Base-by-base conservation (phyloP, 2,888 invertebrate genomes). In the Netelia virgata region DNA sequence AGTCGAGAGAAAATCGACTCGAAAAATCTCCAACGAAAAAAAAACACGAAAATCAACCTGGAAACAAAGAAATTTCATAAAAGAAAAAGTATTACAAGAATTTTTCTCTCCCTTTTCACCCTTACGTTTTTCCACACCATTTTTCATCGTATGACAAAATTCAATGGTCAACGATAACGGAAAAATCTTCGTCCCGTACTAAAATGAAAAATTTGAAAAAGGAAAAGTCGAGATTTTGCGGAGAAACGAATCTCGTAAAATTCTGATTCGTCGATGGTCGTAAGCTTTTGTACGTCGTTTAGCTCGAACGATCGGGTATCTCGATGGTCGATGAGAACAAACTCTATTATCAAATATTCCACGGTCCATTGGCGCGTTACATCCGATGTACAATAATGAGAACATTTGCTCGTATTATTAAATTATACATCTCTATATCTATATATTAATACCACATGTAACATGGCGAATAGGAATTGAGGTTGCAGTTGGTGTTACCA, bases 331-430 rank as follows among this genome's bases (percentile, higher is more conserved):
- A 59, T 23, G 41, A 11, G 55, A 79, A 57, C 43, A 72, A 83
- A 69, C 57, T 68, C 69, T 23, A 79, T 75, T 70, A 70, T 83
- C 70, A 64, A 79, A 83, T 75, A 59, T 70, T 75, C 23, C 20
- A 20, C 69, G 70, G 74, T 66, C 43, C 79, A 74, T 36, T 41
- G 70, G 36, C 1, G 28, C 47, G 74, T 78, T 69, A 63, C 77
- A 70, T 41, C 28, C 16, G 18, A 41, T 9, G n/a, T 66, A 59
- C 66, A 80, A 43, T 59, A 66, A 80, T 50, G 57, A 18, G 14
- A 36, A 18, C 66, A 59, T 36, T 73, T 47, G 41, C 50, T 57
- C 10, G 10, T 18, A 66, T 53, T 20, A 47, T n/a, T 43, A 16
- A 23, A 23, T 8, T 57, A 69, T 14, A n/a, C 28, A 28, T 28